phyloP scores from a whole-genome alignment of 2,797 vertebrate genomes.

The Delichon dasypus region DNA sequence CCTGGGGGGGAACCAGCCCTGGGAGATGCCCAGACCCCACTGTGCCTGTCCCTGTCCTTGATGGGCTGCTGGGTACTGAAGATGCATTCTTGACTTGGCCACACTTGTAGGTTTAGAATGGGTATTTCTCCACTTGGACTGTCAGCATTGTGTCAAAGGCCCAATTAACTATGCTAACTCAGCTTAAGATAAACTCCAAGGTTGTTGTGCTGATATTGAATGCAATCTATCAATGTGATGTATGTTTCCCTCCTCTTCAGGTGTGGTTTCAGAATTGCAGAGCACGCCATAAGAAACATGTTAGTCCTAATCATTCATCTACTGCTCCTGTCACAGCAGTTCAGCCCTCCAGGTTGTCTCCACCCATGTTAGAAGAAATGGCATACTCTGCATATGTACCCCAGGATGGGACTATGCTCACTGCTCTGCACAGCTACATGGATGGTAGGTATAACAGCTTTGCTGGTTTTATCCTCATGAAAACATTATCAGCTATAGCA shows the following conservation, averaged over 20 bases:
- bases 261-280: conserved; percentile 99
- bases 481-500: neutral
- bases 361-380: conserved; percentile 89
- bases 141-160: neutral
- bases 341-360: conserved; percentile 84
- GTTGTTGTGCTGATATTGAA: neutral
- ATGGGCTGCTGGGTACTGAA: too few relatives aligned
- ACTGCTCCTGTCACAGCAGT: conserved; percentile 81
- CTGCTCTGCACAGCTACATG: conserved; percentile 91
- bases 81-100: neutral
- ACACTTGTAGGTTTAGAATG: rapidly evolving
- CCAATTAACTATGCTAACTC: neutral
- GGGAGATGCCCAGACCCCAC: rapidly evolving
- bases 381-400: conserved; percentile 87
- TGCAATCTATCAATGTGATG: neutral
- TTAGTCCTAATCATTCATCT: conserved; percentile 88
- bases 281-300: conserved; percentile 96
- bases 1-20: rapidly evolving
- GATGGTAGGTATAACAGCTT: conserved; percentile 82
- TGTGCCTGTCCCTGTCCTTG: neutral
- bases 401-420: conserved; percentile 88
- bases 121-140: neutral
- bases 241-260: conserved; percentile 66
- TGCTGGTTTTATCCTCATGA: neutral
- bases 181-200: neutral